Evolutionary conservation across 2,888 invertebrate species (phyloP).

Genomic region (Lysandra bellargus): DNA sequence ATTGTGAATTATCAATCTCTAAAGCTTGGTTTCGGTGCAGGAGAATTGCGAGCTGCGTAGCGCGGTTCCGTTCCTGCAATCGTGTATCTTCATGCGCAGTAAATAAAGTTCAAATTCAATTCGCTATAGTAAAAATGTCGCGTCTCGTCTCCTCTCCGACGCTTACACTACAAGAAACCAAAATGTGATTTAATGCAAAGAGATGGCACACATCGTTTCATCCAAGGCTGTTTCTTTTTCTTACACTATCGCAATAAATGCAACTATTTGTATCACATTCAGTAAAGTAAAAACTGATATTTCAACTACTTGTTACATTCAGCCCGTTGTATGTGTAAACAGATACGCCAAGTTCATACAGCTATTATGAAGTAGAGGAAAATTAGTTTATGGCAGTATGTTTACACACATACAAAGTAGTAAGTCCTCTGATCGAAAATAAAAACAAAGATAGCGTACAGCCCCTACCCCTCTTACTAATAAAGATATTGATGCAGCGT

Average conservation of each 20-base stretch:
- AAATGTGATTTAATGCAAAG: not conserved
- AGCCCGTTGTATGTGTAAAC: not conserved
- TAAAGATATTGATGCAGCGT: no score
- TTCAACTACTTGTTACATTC: not conserved
- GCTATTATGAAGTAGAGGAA: not conserved
- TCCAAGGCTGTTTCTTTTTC: not conserved
- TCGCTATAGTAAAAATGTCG: not conserved
- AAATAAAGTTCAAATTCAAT: not conserved
- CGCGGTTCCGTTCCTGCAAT: no score
- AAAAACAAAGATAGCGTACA: no score
- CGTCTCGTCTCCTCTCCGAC: not conserved
- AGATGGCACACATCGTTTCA: not conserved
- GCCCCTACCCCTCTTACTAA: no score
- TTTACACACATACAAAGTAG: not conserved
- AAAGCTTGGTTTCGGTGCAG: not conserved
- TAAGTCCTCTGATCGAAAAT: not conserved
- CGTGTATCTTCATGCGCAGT: not conserved
- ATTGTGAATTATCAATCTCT: no score
- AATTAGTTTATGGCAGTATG: not conserved
- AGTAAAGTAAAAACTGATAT: not conserved
- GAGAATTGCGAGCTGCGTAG: not conserved
- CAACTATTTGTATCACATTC: slow-evolving; percentile 9
- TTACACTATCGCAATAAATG: slow-evolving; percentile 5
- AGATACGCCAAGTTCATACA: not conserved
- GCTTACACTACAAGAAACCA: not conserved